Conservation (phyloP, 2,113 vertebrate genomes). For the Sarotherodon lohbergeri region DNA sequence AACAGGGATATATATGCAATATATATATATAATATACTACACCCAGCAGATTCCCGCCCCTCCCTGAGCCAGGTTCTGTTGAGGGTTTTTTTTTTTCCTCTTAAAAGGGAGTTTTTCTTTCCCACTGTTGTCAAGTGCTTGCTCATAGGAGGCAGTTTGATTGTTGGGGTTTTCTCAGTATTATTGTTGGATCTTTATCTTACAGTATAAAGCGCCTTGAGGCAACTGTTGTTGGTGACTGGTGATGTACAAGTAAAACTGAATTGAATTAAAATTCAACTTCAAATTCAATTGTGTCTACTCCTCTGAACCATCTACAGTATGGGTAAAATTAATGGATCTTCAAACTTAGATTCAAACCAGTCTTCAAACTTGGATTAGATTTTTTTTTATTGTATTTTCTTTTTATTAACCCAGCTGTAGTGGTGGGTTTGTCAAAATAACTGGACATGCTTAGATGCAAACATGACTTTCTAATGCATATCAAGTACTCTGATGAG, state of each 20-base stretch:
- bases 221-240: not conserved
- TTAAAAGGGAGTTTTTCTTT: not conserved
- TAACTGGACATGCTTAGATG: not conserved
- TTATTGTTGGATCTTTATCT: not conserved
- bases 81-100: fast-evolving
- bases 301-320: not conserved
- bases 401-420: not conserved
- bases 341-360: not conserved
- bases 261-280: not conserved
- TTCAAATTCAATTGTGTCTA: not conserved
- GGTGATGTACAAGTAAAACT: not conserved
- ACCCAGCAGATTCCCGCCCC: not conserved
- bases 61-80: not conserved
- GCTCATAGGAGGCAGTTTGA: not conserved
- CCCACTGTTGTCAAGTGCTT: not conserved
- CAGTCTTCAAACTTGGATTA: not conserved
- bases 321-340: not conserved
- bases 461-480: not conserved
- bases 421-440: not conserved
- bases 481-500: not conserved
- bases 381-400: not conserved
- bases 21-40: not conserved
- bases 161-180: not conserved
- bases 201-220: not conserved
- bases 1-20: not conserved